phyloP scores from a whole-genome alignment of 2,113 vertebrate genomes.

The Uropsilus gracilis region DNA sequence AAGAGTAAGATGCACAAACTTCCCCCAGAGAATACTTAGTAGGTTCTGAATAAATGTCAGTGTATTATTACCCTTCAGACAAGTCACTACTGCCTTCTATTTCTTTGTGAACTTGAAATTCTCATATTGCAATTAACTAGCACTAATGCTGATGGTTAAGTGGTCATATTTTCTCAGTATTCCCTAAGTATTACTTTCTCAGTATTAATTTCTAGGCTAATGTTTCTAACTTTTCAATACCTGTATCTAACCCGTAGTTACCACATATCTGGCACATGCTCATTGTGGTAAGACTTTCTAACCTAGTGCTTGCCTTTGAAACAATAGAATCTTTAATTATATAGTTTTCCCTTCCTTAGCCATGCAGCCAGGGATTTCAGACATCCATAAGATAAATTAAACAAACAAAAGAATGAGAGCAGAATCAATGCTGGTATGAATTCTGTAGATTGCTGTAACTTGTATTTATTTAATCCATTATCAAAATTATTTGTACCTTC shows the following conservation, averaged over 20 bases:
- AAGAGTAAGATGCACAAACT: not conserved
- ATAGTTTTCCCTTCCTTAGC: not conserved
- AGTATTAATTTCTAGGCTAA: not conserved
- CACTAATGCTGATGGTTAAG: not conserved
- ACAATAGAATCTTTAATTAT: not conserved
- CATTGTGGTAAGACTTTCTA: not conserved
- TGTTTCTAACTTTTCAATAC: not conserved
- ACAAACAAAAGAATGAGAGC: not conserved
- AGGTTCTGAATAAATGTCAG: not conserved
- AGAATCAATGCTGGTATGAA: not conserved
- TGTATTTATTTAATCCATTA: conserved; percentile 26
- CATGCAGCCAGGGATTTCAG: not conserved
- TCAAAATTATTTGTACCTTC: not conserved
- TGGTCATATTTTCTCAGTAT: conserved; percentile 4
- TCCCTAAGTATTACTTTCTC: conserved; percentile 31
- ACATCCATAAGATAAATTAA: not conserved
- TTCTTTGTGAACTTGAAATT: not conserved
- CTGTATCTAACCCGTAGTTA: not conserved
- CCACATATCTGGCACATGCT: not conserved
- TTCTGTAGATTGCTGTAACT: not conserved
- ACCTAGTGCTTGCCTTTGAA: not conserved
- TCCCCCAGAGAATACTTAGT: not conserved
- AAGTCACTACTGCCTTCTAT: not conserved
- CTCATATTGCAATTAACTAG: not conserved
- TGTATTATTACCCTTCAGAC: not conserved